Base-by-base conservation (phyloP, 2,888 invertebrate species). In the Charanyca ferruginea region DNA sequence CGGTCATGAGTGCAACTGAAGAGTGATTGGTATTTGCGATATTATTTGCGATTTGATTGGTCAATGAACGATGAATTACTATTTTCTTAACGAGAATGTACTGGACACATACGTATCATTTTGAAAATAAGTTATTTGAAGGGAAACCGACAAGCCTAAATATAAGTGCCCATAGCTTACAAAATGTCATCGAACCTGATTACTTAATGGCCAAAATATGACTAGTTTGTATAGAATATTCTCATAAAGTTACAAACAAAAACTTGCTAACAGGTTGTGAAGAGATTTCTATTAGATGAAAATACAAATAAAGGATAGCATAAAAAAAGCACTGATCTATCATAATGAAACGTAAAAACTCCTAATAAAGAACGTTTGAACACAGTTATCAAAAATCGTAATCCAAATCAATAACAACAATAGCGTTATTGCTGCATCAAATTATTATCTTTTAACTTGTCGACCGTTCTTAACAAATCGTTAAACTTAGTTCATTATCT, bases 401-500 rank as follows among this genome's bases (percentile, higher is more conserved):
- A 73, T 76, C 66, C 76, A 58, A 79, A 83, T 83, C 83, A 83
- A 83, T 83, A 83, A 79, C 79, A 83, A 81, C 83, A 82, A 82
- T 70, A 49, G 77, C 66, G 67, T 77, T 80, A 77, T 82, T 71
- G 60, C 69, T 63, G 66, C 62, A 77, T 79, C 83, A 82, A 80
- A 82, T 77, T 61, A 79, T 82, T 80, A 82, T 82, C 79, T 76
- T 51, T 45, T 59, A 73, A 80, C 71, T 63, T 80, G 82, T 80
- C 79, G 73, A 77, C 72, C 61, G 61, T 77, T 77, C 81, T 77
- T 83, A 79, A 83, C 84, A 86, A 87, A 86, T 84, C 83, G 79
- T 83, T 85, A 80, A 83, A 82, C 77, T 75, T 79, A 77, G 76
- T 85, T 81, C 79, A 86, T 87, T 88, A 91, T 90, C 88, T 89